Conservation (phyloP, 2,113 vertebrate species). For the Oryzias melastigma region DNA sequence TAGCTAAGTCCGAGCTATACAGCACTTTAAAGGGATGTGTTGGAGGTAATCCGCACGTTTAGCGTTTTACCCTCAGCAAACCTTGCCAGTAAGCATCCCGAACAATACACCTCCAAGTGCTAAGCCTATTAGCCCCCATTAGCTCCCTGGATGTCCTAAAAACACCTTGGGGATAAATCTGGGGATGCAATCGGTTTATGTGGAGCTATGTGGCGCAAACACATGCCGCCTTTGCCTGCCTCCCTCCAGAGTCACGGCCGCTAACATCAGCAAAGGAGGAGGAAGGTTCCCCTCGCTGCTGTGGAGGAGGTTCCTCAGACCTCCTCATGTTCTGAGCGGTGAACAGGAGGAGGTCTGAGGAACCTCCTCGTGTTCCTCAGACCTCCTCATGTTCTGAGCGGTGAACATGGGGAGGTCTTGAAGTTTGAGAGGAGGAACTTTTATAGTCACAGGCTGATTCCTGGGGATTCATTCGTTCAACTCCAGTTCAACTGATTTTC, state of each 20-base stretch:
- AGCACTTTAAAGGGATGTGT: constrained; percentile 97
- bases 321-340: no score
- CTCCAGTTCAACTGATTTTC: no score
- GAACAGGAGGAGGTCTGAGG: no score
- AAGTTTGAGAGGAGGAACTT: background rate
- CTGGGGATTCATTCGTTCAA: no score
- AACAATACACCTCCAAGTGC: constrained; percentile 85
- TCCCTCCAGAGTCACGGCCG: constrained; percentile 26
- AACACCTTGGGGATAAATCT: constrained; percentile 80
- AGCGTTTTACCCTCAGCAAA: constrained; percentile 98
- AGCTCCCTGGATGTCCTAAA: constrained; percentile 81
- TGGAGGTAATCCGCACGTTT: constrained; percentile 90
- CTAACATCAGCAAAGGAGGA: constrained; percentile 44
- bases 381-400: no score
- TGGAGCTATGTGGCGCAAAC: constrained; percentile 62
- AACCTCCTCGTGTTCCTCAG: no score
- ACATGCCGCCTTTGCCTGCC: constrained; percentile 38
- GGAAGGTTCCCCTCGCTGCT: constrained; percentile 20
- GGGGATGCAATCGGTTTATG: constrained; percentile 74
- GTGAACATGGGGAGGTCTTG: no score
- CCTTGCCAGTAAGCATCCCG: constrained; percentile 90
- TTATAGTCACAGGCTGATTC: background rate
- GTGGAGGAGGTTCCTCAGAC: constrained; percentile 31
- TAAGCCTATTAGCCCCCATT: constrained; percentile 93
- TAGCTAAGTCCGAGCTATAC: constrained; percentile 92